These are phyloP conservation scores for Bembecia ichneumoniformis DNA, from an alignment of 2,888 invertebrate species.

Conservation along the genomic window DNA sequence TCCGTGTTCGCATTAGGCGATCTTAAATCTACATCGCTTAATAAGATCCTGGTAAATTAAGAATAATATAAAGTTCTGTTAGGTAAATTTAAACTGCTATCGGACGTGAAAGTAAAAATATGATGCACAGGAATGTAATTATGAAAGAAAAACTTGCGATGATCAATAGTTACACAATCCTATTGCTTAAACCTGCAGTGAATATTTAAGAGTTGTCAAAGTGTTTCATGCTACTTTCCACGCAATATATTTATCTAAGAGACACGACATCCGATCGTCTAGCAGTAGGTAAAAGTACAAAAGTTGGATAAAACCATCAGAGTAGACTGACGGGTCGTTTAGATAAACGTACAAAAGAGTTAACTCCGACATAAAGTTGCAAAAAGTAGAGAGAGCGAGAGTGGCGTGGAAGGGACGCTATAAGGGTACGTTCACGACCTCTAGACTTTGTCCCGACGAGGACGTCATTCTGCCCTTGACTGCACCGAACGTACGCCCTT, in stretches of 20 bases:
- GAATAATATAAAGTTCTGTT: too few relatives aligned
- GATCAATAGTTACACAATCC: neutral
- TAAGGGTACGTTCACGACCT: conserved; percentile 61
- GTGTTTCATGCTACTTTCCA: too few relatives aligned
- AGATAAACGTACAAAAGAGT: neutral
- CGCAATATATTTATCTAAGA: too few relatives aligned
- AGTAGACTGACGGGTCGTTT: neutral
- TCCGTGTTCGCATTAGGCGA: too few relatives aligned
- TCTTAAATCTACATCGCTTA: too few relatives aligned
- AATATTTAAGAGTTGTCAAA: too few relatives aligned
- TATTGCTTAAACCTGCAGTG: too few relatives aligned
- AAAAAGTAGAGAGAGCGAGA: neutral
- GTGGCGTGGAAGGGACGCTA: conserved; percentile 25
- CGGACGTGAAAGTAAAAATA: neutral
- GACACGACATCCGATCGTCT: too few relatives aligned
- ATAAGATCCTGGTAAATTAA: too few relatives aligned
- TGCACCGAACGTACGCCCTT: conserved; percentile 43
- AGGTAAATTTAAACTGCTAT: neutral
- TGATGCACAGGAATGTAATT: neutral
- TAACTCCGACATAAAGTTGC: conserved; percentile 1
- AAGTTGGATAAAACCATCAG: neutral
- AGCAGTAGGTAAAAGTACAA: too few relatives aligned
- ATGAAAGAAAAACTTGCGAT: neutral
- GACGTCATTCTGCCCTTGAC: conserved; percentile 62
- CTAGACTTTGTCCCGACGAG: conserved; percentile 56